These are phyloP conservation scores for Palythoa heliodiscus DNA, from an alignment of 92 coral and sea anemone genomes.

Conservation along the genomic window DNA sequence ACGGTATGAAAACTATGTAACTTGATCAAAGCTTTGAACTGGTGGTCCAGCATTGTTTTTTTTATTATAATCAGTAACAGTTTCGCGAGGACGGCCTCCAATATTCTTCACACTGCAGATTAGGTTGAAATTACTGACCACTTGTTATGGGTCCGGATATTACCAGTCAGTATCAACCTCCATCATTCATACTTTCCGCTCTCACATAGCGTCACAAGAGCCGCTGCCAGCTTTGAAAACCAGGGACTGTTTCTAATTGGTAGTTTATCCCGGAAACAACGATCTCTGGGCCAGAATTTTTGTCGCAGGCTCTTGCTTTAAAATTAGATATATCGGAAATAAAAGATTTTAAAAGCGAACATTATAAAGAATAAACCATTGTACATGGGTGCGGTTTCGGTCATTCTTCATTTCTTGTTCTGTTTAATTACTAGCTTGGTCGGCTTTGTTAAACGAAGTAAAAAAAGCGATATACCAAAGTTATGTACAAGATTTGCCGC, in stretches of 20 bases:
- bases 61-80: neutral
- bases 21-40: constrained; percentile 1
- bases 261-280: neutral
- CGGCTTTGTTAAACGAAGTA: too few relatives aligned
- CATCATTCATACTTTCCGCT: neutral
- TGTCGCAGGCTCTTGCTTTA: neutral
- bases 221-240: neutral
- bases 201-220: neutral
- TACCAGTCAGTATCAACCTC: neutral
- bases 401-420: neutral
- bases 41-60: neutral
- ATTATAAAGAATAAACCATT: neutral
- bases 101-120: too few relatives aligned
- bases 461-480: neutral
- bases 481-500: neutral
- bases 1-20: constrained; percentile 38
- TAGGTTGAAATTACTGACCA: too few relatives aligned
- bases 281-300: neutral
- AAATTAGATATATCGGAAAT: neutral
- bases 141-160: neutral
- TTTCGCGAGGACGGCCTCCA: neutral
- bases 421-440: too few relatives aligned
- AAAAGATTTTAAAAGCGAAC: neutral
- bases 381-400: neutral
- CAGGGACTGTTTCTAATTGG: neutral